These are phyloP conservation scores for Platycnemis pennipes DNA, from an alignment of 2,888 invertebrate genomes.

Conservation along the genomic window DNA sequence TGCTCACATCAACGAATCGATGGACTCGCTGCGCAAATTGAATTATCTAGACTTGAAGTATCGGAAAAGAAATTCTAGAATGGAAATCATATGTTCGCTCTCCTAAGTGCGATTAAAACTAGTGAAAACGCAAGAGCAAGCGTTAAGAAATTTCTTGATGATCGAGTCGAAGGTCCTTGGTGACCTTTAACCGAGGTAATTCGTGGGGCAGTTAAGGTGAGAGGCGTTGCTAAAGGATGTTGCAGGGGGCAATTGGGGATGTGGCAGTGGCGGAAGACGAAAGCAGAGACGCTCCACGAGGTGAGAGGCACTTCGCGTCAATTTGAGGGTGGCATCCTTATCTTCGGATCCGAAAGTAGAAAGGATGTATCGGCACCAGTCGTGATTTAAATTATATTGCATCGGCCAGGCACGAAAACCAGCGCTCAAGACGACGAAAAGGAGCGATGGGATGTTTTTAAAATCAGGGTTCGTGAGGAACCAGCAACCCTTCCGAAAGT, in stretches of 20 bases:
- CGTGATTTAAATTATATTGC: slow-evolving; percentile 27
- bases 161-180: no score
- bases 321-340: neutral
- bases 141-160: no score
- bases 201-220: neutral
- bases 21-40: no score
- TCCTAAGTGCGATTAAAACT: no score
- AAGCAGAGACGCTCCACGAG: neutral
- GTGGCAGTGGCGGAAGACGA: neutral
- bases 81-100: no score
- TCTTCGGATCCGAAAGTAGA: neutral
- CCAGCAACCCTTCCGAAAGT: neutral
- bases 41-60: no score
- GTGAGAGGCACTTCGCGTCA: neutral
- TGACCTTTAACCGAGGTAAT: neutral
- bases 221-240: neutral
- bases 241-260: neutral
- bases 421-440: neutral
- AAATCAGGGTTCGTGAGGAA: neutral
- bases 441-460: neutral
- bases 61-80: no score
- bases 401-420: neutral
- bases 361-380: neutral
- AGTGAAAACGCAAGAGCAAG: no score
- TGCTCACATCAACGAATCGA: no score